phyloP scores from a whole-genome alignment of 2,888 invertebrate species.

The Lysandra coridon region DNA sequence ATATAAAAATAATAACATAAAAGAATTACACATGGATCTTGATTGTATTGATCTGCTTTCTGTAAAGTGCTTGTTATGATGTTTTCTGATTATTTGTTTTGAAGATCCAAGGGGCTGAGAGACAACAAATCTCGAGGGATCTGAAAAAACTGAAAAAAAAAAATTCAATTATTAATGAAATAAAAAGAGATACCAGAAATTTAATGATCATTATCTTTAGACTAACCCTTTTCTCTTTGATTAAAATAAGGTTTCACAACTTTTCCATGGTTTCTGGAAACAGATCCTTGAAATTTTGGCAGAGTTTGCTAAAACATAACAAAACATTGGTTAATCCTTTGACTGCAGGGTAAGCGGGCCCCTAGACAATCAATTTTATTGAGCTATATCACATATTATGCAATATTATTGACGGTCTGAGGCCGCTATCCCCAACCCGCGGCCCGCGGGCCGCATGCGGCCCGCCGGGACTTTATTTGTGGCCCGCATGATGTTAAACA shows the following conservation, averaged over 20 bases:
- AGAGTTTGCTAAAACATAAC: constrained; percentile 43
- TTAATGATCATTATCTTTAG: background rate
- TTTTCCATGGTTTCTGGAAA: constrained; percentile 50
- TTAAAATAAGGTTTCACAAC: constrained; percentile 46
- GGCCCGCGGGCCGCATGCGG: no score
- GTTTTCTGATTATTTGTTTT: constrained; percentile 47
- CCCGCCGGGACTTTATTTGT: no score
- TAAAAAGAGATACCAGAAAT: background rate
- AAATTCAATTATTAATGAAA: constrained; percentile 5
- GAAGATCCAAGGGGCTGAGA: constrained; percentile 56
- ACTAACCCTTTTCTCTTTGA: constrained; percentile 57
- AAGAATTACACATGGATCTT: constrained; percentile 49
- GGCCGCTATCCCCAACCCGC: no score
- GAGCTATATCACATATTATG: no score
- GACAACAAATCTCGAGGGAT: constrained; percentile 69
- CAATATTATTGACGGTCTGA: no score
- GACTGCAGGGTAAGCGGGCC: no score
- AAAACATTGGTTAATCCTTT: background rate
- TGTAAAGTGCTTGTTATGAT: constrained; percentile 52
- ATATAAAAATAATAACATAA: constrained; percentile 21
- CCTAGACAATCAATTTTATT: no score
- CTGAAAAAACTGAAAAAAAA: constrained; percentile 59
- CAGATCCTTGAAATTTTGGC: constrained; percentile 46
- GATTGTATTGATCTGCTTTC: constrained; percentile 55
- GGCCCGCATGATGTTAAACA: no score